Evolutionary conservation across 2,888 invertebrate species (phyloP).

Genomic region (Spisula subtruncata): DNA sequence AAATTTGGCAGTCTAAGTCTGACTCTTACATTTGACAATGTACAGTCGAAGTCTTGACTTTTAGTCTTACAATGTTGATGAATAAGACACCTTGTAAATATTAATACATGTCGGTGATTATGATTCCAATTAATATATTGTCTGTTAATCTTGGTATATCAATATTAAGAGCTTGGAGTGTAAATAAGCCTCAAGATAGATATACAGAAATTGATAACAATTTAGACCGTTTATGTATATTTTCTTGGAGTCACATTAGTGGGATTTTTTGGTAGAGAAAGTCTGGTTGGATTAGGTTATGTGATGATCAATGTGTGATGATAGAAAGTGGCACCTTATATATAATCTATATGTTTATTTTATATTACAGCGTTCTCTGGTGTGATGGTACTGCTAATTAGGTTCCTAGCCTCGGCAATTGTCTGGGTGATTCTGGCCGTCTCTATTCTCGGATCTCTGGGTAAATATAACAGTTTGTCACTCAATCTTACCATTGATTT

Average conservation of each 20-base stretch:
- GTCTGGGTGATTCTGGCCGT: constrained; percentile 96
- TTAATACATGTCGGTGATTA: background rate
- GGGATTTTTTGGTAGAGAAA: background rate
- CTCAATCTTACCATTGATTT: background rate
- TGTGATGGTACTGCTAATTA: constrained; percentile 94
- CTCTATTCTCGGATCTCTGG: constrained; percentile 92
- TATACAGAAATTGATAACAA: background rate
- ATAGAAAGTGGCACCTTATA: background rate
- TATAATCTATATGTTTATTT: background rate
- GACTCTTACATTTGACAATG: too few relatives aligned
- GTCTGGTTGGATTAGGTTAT: background rate
- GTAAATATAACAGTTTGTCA: constrained; percentile 86
- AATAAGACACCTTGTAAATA: too few relatives aligned
- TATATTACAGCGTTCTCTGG: constrained; percentile 93
- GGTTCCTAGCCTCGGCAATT: constrained; percentile 94
- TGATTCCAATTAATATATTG: background rate
- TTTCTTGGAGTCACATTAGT: background rate
- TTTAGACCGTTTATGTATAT: background rate
- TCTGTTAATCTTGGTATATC: background rate
- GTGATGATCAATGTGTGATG: background rate
- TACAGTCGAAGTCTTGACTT: too few relatives aligned
- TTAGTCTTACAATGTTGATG: too few relatives aligned
- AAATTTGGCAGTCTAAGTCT: too few relatives aligned
- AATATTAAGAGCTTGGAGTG: background rate
- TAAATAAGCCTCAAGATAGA: background rate